Evolutionary conservation across 2,888 invertebrate species (phyloP).

Genomic region (Catocala sponsa): DNA sequence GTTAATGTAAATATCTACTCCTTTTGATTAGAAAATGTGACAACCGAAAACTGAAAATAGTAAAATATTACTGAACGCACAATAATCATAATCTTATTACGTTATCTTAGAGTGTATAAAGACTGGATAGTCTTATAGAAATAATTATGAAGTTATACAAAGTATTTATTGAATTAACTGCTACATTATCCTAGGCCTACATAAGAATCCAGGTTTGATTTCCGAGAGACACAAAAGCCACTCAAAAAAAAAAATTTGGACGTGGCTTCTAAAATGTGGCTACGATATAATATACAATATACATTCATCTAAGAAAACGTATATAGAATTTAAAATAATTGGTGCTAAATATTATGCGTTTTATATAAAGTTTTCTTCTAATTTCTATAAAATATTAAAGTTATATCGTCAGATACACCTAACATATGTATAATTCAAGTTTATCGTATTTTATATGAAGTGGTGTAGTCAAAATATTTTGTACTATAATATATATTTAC

Average conservation of each 20-base stretch:
- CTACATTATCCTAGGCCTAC: too few species aligned
- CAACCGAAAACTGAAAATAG: conserved; percentile 72
- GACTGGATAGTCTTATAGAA: conserved; percentile 26
- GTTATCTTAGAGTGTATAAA: conserved; percentile 40
- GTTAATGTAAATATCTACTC: conserved; percentile 57
- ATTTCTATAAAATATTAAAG: conserved; percentile 1
- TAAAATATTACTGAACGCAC: conserved; percentile 70
- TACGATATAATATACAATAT: background rate
- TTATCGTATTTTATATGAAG: background rate
- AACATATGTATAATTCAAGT: background rate
- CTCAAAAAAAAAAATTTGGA: too few species aligned
- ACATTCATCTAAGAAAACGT: conserved; percentile 6
- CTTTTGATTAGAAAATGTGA: conserved; percentile 55
- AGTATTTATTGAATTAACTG: background rate
- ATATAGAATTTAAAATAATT: background rate
- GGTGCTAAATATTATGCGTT: conserved; percentile 7
- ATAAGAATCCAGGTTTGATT: too few species aligned
- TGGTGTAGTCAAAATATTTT: background rate
- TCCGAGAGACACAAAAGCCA: too few species aligned
- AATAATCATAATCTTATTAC: conserved; percentile 42
- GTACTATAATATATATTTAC: background rate
- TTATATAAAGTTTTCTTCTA: background rate
- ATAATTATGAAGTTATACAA: background rate
- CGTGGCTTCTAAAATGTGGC: too few species aligned
- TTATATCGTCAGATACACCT: background rate